Evolutionary conservation across 2,797 vertebrate species (phyloP), one percentile per base, ranked within the genome.

Genomic region (Enteromius fasciolatus): DNA sequence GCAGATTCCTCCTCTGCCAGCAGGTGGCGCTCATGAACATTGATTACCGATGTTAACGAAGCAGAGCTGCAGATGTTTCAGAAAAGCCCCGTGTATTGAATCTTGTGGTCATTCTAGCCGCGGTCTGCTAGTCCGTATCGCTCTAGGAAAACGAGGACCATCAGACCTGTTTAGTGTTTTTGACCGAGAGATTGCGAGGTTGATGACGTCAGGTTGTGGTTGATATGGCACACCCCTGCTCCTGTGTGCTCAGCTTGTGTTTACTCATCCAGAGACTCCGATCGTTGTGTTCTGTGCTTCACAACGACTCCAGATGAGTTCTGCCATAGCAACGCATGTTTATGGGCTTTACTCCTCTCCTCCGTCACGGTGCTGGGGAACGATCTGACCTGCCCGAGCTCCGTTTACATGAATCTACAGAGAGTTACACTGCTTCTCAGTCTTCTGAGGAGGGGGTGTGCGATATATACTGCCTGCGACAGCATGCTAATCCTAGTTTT

Each of bases 211-310:
- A 1, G 33, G 3, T 4, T 36, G 9, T 15, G 67, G 15, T 68
- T 6, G 11, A 0, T 23, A 44, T 46, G 14, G 15, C 68, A 18
- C 67, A 69, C 39, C 39, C 67, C n/a, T 44, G 3, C 67, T 44
- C 31, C 2, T 5, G 5, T 64, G 28, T 39, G 33, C 2, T 4
- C n/a, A 8, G 41, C 9, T 5, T 17, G 2, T 50, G 69, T 46
- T 72, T 41, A 18, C 36, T 54, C 52, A n/a, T 20, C 18, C 20
- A 10, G 20, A 54, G 52, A 11, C 8, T 57, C 54, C 12, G n/a
- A 57, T 57, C 54, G 11, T 57, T 57, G 54, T 57, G n/a, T 57
- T 23, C n/a, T 12, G 4, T n/a, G 46, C 70, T 73, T 73, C 70
- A n/a, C 68, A 28, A 10, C 48, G 23, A 28, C 9, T 72, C 15